Evolutionary conservation across 2,888 invertebrate species (phyloP).

Genomic region (Platypus cylindrus): DNA sequence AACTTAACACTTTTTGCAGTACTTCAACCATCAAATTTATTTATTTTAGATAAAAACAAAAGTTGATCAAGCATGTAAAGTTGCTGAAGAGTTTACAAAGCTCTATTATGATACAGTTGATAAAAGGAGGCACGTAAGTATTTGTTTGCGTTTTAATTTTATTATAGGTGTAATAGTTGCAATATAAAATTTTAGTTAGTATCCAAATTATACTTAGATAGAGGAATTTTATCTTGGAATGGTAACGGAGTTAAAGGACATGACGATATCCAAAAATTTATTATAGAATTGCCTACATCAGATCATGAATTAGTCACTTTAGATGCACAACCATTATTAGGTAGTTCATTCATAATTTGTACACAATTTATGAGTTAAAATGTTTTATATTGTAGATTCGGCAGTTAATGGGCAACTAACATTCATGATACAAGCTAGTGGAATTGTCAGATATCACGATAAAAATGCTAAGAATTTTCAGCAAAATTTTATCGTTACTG

Average conservation of each 20-base stretch:
- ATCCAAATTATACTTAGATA: slow-evolving; percentile 69
- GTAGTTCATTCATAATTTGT: slow-evolving; percentile 28
- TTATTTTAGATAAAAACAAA: slow-evolving; percentile 38
- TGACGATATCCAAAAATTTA: slow-evolving; percentile 74
- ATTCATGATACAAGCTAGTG: slow-evolving; percentile 71
- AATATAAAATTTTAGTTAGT: slow-evolving; percentile 43
- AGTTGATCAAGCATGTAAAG: slow-evolving; percentile 69
- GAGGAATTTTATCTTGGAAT: slow-evolving; percentile 83
- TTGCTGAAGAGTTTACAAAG: slow-evolving; percentile 80
- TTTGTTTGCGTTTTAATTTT: slow-evolving; percentile 7
- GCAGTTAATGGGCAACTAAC: slow-evolving; percentile 66
- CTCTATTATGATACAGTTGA: slow-evolving; percentile 83
- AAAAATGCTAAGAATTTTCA: slow-evolving; percentile 56
- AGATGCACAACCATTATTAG: slow-evolving; percentile 75
- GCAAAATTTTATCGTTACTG: slow-evolving; percentile 79
- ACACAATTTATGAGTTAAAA: neutral
- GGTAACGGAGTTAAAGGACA: slow-evolving; percentile 74
- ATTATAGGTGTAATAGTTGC: neutral
- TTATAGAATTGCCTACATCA: slow-evolving; percentile 69
- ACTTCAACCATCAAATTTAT: neutral
- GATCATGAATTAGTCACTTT: slow-evolving; percentile 65
- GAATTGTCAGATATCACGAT: slow-evolving; percentile 61
- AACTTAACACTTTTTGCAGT: too few species aligned
- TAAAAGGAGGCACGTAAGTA: slow-evolving; percentile 65
- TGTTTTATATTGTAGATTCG: slow-evolving; percentile 39